Conservation (phyloP, 1,140 invertebrate species). For the Zaprionus ornatus region DNA sequence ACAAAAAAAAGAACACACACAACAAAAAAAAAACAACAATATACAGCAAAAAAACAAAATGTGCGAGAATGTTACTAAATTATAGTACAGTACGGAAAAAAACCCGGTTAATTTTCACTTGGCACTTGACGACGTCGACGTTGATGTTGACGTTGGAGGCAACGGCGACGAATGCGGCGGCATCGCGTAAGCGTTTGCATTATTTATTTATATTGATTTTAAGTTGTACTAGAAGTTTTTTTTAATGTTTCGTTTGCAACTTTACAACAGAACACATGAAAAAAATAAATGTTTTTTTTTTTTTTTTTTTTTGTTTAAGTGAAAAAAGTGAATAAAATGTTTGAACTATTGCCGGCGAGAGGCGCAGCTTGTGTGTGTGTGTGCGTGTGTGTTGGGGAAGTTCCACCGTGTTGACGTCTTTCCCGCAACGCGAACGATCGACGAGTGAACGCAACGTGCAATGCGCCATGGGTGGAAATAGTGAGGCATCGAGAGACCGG, state of each 20-base stretch:
- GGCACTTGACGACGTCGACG: constrained; percentile 30
- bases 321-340: not conserved
- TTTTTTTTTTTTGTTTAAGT: not conserved
- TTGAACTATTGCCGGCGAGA: not conserved
- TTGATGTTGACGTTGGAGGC: not conserved
- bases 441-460: constrained; percentile 73
- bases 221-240: not conserved
- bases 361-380: not conserved
- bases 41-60: constrained; percentile 16
- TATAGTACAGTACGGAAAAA: constrained; percentile 49
- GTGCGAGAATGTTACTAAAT: constrained; percentile 38
- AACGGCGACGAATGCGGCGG: not conserved
- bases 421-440: constrained; percentile 67
- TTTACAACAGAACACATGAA: not conserved
- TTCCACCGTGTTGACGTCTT: constrained; percentile 42
- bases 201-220: constrained; percentile 1
- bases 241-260: not conserved
- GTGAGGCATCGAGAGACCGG: constrained; percentile 29
- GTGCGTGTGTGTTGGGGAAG: too few relatives aligned
- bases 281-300: not conserved
- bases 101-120: constrained; percentile 55
- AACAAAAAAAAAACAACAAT: constrained; percentile 44
- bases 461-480: constrained; percentile 57
- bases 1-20: constrained; percentile 18
- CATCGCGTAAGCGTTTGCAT: constrained; percentile 11